Conservation (phyloP, 2,113 vertebrate genomes). For the Burhinus bistriatus region DNA sequence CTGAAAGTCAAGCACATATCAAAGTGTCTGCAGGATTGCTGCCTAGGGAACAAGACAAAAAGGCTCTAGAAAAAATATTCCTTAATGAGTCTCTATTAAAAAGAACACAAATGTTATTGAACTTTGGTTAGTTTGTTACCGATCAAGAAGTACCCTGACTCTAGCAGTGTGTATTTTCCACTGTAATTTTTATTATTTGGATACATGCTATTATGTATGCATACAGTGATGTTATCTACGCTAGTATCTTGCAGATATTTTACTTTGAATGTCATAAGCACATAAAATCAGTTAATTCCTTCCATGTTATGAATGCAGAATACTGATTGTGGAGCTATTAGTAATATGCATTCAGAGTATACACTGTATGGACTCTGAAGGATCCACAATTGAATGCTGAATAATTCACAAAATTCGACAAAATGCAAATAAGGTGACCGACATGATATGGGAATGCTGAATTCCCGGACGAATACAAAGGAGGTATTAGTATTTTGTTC, state of each 20-base stretch:
- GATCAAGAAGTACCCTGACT: neutral
- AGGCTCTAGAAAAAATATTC: neutral
- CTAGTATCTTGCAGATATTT: conserved; percentile 30
- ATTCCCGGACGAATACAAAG: neutral
- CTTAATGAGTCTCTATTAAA: neutral
- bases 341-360: conserved; percentile 12
- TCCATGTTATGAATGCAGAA: conserved; percentile 8
- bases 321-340: conserved; percentile 38
- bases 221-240: neutral
- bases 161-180: neutral
- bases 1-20: neutral
- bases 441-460: conserved; percentile 8
- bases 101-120: neutral
- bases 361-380: neutral
- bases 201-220: neutral
- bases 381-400: conserved; percentile 31
- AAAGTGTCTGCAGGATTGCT: neutral
- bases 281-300: conserved; percentile 56
- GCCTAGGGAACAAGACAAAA: neutral
- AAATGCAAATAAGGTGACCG: conserved; percentile 50
- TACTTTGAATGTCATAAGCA: conserved; percentile 29
- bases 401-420: conserved; percentile 45
- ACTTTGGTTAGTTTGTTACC: neutral
- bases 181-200: neutral
- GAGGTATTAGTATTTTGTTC: conserved; percentile 43